Evolutionary conservation across 2,113 vertebrate genomes (phyloP).

Genomic region (Phocoena sinus): DNA sequence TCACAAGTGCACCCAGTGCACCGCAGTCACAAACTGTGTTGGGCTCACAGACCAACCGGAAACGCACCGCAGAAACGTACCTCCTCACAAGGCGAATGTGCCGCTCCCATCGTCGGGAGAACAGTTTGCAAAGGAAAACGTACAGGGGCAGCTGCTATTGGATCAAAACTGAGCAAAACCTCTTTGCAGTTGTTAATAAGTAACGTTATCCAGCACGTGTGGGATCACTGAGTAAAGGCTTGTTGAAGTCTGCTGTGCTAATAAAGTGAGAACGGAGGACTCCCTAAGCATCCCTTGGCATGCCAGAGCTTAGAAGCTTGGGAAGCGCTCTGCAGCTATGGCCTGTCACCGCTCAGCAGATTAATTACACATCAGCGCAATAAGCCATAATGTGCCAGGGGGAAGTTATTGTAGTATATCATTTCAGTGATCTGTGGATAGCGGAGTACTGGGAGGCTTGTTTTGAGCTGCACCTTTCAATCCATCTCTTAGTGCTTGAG

Average conservation of each 20-base stretch:
- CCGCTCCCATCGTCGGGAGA: rapidly evolving
- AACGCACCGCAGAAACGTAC: rapidly evolving
- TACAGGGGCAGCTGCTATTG: rapidly evolving
- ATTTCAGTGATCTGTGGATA: neutral
- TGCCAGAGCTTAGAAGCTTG: neutral
- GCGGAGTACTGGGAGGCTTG: neutral
- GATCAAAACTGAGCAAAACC: neutral
- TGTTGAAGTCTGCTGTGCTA: neutral
- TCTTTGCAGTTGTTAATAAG: neutral
- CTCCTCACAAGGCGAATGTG: rapidly evolving
- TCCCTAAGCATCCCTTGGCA: neutral
- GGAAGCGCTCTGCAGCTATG: neutral
- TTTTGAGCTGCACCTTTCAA: neutral
- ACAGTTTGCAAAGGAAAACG: neutral
- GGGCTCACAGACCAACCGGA: too few relatives aligned
- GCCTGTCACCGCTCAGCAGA: neutral
- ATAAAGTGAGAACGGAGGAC: neutral
- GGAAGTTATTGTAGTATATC: neutral
- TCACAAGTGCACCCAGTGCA: rapidly evolving
- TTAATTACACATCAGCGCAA: neutral
- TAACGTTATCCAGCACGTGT: neutral
- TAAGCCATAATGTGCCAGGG: neutral
- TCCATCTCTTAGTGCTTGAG: neutral
- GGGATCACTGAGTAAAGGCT: neutral
- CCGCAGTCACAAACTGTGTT: too few relatives aligned